phyloP scores from a whole-genome alignment of 1,140 invertebrate genomes.

The Bacillus rossius region DNA sequence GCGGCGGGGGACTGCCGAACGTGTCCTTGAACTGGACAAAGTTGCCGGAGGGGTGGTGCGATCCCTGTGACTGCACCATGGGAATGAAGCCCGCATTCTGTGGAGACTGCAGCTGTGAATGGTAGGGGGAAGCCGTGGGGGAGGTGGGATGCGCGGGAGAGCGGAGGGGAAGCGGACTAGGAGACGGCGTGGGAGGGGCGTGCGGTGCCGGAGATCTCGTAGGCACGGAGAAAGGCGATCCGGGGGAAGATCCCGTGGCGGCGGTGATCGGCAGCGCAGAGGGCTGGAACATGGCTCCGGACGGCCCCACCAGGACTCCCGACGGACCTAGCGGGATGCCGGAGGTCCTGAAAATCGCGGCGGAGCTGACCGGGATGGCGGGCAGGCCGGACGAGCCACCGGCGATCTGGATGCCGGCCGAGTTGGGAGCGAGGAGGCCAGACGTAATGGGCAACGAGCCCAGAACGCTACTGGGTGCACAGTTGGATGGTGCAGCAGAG shows the following conservation, averaged over 20 bases:
- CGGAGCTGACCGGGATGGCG: not conserved
- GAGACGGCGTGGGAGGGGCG: slow-evolving; percentile 12
- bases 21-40: not conserved
- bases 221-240: slow-evolving; percentile 29
- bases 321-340: not conserved
- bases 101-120: slow-evolving; percentile 10
- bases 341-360: not conserved
- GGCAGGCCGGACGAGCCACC: not conserved
- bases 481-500: slow-evolving; percentile 1
- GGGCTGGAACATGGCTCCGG: not conserved
- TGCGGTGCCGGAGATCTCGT: slow-evolving; percentile 30
- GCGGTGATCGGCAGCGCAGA: not conserved
- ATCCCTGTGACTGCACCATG: too few species aligned
- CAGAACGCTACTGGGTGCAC: too few species aligned
- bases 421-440: too few species aligned
- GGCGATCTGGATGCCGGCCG: not conserved
- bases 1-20: not conserved
- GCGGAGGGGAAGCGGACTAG: slow-evolving; percentile 10
- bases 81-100: not conserved
- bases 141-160: slow-evolving; percentile 15
- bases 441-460: too few species aligned
- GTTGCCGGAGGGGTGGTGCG: not conserved
- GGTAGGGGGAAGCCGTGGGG: slow-evolving; percentile 10
- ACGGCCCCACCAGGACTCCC: slow-evolving; percentile 4
- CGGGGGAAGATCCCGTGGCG: slow-evolving; percentile 17